Conservation (phyloP, 1,140 invertebrate genomes). For the Coelopa frigida region DNA sequence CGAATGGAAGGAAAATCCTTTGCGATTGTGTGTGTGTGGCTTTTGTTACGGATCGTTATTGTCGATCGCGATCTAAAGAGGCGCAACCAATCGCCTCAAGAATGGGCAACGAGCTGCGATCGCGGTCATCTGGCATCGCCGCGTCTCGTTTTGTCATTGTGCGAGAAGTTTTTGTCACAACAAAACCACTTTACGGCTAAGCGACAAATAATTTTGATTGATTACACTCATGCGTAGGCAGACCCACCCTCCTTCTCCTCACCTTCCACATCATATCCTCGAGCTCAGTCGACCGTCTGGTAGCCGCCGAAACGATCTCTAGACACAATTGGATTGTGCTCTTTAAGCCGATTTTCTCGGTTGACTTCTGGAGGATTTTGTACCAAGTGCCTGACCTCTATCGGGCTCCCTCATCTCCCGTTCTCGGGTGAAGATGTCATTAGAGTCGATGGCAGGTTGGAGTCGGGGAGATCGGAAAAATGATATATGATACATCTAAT, state of each 20-base stretch:
- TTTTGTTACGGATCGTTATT: constrained; percentile 10
- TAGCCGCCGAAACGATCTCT: neutral
- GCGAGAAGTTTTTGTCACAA: constrained; percentile 11
- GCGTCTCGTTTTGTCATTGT: constrained; percentile 9
- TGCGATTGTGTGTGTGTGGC: neutral
- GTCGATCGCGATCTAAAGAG: constrained; percentile 4
- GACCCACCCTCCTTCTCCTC: too few relatives aligned
- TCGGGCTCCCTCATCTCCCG: too few relatives aligned
- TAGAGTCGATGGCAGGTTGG: too few relatives aligned
- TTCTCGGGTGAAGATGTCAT: too few relatives aligned
- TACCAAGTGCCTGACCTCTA: too few relatives aligned
- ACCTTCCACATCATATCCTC: neutral
- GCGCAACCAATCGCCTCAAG: neutral
- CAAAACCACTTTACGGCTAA: constrained; percentile 11
- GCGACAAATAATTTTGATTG: constrained; percentile 16
- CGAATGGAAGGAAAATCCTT: constrained; percentile 2
- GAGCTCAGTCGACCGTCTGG: neutral
- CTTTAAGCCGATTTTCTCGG: constrained; percentile 9
- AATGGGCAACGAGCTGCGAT: too few relatives aligned
- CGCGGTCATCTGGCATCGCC: neutral
- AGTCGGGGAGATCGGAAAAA: too few relatives aligned
- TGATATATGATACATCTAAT: too few relatives aligned
- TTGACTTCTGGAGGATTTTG: neutral
- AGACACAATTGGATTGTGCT: neutral
- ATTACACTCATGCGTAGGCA: too few relatives aligned